These are phyloP conservation scores for Nymphalis urticae DNA, from an alignment of 2,888 invertebrate genomes.

Conservation along the genomic window DNA sequence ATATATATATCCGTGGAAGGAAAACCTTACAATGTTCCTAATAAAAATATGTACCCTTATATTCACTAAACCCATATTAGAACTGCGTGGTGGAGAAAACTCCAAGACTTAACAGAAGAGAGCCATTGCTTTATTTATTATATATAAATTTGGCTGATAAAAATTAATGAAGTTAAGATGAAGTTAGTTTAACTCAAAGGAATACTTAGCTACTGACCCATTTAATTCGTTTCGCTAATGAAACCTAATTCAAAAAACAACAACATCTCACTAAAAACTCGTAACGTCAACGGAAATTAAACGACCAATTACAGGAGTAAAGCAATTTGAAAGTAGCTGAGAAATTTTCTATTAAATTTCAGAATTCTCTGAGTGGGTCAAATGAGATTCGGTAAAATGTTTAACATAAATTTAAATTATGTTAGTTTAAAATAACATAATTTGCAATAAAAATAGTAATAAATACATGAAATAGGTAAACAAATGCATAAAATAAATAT, in stretches of 20 bases:
- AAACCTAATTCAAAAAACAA: conserved; percentile 19
- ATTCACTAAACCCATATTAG: no score
- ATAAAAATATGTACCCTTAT: no score
- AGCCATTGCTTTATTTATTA: no score
- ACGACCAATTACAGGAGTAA: conserved; percentile 23
- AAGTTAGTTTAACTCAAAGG: conserved; percentile 11
- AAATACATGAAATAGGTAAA: no score
- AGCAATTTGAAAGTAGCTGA: conserved; percentile 23
- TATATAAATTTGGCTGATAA: background rate
- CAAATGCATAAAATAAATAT: no score
- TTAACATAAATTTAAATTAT: conserved; percentile 5
- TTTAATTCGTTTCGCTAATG: conserved; percentile 22
- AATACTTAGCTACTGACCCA: conserved; percentile 22
- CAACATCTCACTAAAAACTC: conserved; percentile 25
- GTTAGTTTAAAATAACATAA: background rate
- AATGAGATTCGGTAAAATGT: conserved; percentile 18
- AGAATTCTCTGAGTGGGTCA: conserved; percentile 13
- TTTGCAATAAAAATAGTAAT: background rate
- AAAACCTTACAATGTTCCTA: no score
- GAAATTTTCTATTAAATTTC: conserved; percentile 25
- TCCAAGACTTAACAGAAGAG: no score
- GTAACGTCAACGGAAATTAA: conserved; percentile 24
- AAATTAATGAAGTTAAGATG: background rate
- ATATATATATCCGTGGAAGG: no score
- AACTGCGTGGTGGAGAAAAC: no score